phyloP scores from a whole-genome alignment of 1,140 invertebrate species.

The Apis cerana region DNA sequence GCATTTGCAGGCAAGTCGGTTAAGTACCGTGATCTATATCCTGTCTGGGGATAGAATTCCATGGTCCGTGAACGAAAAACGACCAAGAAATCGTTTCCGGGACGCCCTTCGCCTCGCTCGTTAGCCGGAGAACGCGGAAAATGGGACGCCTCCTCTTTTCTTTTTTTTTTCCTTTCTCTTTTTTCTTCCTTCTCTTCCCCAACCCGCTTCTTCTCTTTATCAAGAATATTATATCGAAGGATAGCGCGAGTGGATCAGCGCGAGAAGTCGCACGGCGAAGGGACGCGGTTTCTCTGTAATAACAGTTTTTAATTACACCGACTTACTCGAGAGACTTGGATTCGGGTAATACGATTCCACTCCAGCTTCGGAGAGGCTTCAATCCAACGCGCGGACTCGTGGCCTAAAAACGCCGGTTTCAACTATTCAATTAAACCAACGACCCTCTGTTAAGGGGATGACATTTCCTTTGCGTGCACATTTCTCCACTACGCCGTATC shows the following conservation, averaged over 20 bases:
- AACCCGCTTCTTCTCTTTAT: not conserved
- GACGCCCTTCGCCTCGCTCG: not conserved
- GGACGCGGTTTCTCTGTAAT: not conserved
- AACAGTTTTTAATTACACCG: conserved; percentile 29
- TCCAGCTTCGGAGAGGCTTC: not conserved
- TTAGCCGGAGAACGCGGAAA: not conserved
- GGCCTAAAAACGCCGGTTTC: conserved; percentile 14
- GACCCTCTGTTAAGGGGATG: conserved; percentile 11
- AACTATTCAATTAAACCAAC: conserved; percentile 30
- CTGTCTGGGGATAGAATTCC: conserved; percentile 32
- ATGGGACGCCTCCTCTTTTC: not conserved
- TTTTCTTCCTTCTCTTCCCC: too few species aligned
- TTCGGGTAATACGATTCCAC: too few species aligned
- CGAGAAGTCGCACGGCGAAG: not conserved
- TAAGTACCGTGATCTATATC: conserved; percentile 35
- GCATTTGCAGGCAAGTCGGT: conserved; percentile 8
- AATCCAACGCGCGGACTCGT: not conserved
- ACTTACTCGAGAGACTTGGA: too few species aligned
- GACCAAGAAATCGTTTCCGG: conserved; percentile 1
- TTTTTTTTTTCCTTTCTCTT: too few species aligned
- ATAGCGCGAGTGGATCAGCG: too few species aligned
- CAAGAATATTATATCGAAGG: not conserved
- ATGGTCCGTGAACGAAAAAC: conserved; percentile 17
- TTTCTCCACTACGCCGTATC: conserved; percentile 9
- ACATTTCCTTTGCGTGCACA: not conserved